Percentiles rank a stretch among this genome's conserved stretches.
Conservation (phyloP, 2,888 invertebrate species). For the Lycaena phlaeas region DNA sequence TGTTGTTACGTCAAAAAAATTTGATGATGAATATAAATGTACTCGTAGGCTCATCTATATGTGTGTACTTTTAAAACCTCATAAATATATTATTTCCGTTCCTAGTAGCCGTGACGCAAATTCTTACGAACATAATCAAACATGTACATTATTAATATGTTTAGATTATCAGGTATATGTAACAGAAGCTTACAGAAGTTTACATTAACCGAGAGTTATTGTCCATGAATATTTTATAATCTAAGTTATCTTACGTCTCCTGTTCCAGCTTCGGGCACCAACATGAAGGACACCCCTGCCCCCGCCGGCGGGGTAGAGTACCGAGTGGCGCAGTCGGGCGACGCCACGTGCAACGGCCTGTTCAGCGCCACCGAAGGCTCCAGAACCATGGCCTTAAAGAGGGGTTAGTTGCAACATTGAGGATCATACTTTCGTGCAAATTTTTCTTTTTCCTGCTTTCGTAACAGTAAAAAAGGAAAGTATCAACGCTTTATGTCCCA, state of each 20-base stretch:
- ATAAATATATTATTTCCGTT: neutral
- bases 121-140: too few relatives aligned
- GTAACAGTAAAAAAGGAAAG: too few relatives aligned
- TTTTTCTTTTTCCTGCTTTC: too few relatives aligned
- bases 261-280: slow-evolving; percentile 33
- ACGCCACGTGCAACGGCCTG: slow-evolving; percentile 93
- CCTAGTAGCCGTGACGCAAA: neutral
- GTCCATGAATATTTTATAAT: neutral
- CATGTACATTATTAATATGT: too few relatives aligned
- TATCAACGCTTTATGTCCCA: too few relatives aligned
- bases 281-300: slow-evolving; percentile 42
- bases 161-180: too few relatives aligned
- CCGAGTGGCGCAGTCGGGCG: slow-evolving; percentile 91
- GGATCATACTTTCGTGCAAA: neutral
- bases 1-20: too few relatives aligned
- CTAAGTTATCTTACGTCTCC: neutral
- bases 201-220: too few relatives aligned
- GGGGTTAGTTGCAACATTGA: slow-evolving; percentile 67
- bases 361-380: slow-evolving; percentile 92
- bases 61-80: too few relatives aligned
- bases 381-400: slow-evolving; percentile 85
- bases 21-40: too few relatives aligned
- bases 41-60: too few relatives aligned
- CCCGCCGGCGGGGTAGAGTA: slow-evolving; percentile 77
- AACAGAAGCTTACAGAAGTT: too few relatives aligned